A percentile compares a stretch with the other conserved stretches of the same genome.
Evolutionary conservation across 2,113 vertebrate genomes (phyloP).

Genomic region (Potamarius usumacintae): DNA sequence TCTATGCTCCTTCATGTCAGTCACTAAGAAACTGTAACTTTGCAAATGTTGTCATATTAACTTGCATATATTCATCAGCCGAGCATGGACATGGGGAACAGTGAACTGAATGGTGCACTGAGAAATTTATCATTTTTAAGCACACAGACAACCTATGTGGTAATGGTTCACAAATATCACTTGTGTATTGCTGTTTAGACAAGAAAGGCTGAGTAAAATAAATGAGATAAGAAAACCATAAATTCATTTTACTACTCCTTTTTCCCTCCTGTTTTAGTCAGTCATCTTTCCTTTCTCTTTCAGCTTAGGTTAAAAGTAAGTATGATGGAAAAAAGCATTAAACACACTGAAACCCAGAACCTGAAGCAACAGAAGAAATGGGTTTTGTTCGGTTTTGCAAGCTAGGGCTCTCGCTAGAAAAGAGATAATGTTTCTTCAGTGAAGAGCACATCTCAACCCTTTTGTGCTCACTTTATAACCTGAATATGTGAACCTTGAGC

Average conservation of each 20-base stretch:
- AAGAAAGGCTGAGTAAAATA: not conserved
- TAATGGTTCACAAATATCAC: constrained; percentile 2
- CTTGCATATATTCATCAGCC: not conserved
- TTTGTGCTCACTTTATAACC: too few relatives aligned
- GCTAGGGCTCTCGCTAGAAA: too few relatives aligned
- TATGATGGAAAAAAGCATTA: too few relatives aligned
- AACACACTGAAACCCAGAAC: too few relatives aligned
- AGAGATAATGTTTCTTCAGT: too few relatives aligned
- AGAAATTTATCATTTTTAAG: not conserved
- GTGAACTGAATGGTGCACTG: not conserved
- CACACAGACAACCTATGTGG: constrained; percentile 9
- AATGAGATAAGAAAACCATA: not conserved
- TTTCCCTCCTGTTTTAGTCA: not conserved
- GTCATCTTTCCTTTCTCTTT: not conserved
- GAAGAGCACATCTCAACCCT: too few relatives aligned
- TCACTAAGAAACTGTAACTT: not conserved
- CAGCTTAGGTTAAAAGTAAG: not conserved
- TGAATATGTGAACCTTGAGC: too few relatives aligned
- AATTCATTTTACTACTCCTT: not conserved
- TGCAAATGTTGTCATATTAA: not conserved
- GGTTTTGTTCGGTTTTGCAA: too few relatives aligned
- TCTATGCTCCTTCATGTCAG: not conserved
- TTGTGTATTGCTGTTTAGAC: constrained; percentile 9
- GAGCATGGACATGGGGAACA: not conserved
- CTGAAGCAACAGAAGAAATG: too few relatives aligned